These are phyloP conservation scores for Trypoxylus dichotomus DNA, from an alignment of 1,140 invertebrate species.

Conservation along the genomic window DNA sequence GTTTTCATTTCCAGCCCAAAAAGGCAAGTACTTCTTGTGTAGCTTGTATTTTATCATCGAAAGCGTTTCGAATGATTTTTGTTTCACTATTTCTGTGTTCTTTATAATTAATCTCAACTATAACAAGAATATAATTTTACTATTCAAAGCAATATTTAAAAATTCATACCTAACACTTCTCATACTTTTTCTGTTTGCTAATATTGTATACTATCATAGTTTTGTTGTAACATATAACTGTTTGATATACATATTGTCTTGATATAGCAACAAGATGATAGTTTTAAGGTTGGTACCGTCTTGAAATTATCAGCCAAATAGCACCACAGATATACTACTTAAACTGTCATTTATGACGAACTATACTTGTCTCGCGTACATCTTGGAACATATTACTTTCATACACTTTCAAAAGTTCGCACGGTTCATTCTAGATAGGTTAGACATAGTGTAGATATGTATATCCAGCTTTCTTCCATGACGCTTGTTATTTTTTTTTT, in stretches of 20 bases:
- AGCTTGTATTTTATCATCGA: background rate
- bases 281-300: conserved; percentile 8
- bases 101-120: background rate
- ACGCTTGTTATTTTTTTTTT: conserved; percentile 26
- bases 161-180: background rate
- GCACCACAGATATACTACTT: background rate
- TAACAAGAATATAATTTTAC: background rate
- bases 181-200: background rate
- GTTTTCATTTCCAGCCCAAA: background rate
- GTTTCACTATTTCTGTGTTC: background rate
- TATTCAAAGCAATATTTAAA: background rate
- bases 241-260: background rate
- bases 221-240: background rate
- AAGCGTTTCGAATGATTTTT: background rate
- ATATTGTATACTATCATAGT: background rate
- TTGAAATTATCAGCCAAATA: conserved; percentile 12
- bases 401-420: background rate
- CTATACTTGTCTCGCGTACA: background rate
- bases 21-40: conserved; percentile 11
- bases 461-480: background rate
- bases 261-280: conserved; percentile 8
- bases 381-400: background rate
- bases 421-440: background rate
- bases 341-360: background rate
- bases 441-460: background rate